Base-by-base conservation (phyloP, 2,113 vertebrate species). In the Morone chrysops region DNA sequence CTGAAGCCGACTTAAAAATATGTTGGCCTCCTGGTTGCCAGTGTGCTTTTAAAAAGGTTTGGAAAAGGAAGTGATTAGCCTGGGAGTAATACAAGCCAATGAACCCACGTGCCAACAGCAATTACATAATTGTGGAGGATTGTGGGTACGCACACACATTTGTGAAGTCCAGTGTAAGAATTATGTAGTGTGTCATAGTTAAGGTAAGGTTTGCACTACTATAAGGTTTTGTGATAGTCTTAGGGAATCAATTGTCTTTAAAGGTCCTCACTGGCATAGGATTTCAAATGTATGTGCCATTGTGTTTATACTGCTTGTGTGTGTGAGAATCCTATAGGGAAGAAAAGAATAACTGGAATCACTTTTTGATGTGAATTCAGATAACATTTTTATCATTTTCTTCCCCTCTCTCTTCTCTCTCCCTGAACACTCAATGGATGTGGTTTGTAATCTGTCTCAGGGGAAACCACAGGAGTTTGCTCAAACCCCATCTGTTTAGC, bases 401-500 rank as follows among this genome's bases (percentile, higher is more conserved):
- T 53, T 25, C 69, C 45, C 38, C 61, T 53, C 54, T 60, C 68
- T 78, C 25, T 70, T 66, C 38, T 43, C 66, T 53, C 54, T 60
- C 71, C 71, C 31, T 68, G 18, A 86, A 61, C 82, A 45, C 84
- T 93, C 82, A 57, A 65, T 87, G 78, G 68, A 89, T 84, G 84
- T 77, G 80, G 87, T 84, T 86, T 90, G 84, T 90, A 87, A 90
- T 90, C 51, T 83, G 80, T 90, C 90, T 90, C 76, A 2, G 84
- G 91, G 87, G 90, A 80, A 87, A 69, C 84, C 10, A 54, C 81
- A 83, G 70, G 92, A 92, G 91, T 89, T 92, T 90, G 76, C 82
- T 87, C 86, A 86, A 90, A 90, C 87, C 86, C 91, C 91, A 92
- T 93, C 91, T 94, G 92, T 93, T 92, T 92, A 89, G 89, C 87